Evolutionary conservation across 2,797 vertebrate genomes (phyloP), one percentile per base, ranked within the genome.

Genomic region (Thunnus albacares): DNA sequence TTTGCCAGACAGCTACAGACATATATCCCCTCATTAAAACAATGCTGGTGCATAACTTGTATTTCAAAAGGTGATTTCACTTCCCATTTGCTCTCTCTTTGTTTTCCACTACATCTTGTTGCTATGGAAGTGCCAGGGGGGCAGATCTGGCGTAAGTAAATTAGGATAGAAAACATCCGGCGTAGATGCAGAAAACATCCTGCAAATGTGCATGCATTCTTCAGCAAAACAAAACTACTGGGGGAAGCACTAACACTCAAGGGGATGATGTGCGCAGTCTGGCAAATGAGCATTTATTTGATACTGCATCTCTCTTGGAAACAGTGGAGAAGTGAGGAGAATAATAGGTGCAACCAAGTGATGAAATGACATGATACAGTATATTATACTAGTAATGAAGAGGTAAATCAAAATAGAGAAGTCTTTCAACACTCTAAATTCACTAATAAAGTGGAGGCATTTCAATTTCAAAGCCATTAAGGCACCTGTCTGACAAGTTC

Each of bases 161-260:
- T 67, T 58, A 5, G 20, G 26, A n/a, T 33, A 17, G 30, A 71
- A 64, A 75, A 71, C 53, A 81, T 82, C 11, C 5, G 0, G 4
- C 41, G 51, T 5, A 51, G 51, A 80, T 22, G 49, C 17, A 24
- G 14, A 71, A 69, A 79, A 61, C 52, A 64, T 75, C 53, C 55
- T 28, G 65, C 6, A 6, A 15, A 49, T 28, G 71, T 28, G 26
- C 4, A 1, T 8, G 1, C 49, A 58, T 81, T 78, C 79, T 81
- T 66, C 12, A 53, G 52, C 28, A 58, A 20, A 85, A 80, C 55
- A 75, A 52, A 49, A 74, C 63, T 70, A 73, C 76, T 77, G 80
- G 41, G 49, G 72, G 64, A 59, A 64, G 58, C 72, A 63, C 53
- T 84, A 55, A 67, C 61, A 60, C 47, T 59, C 41, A 70, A 65